Conservation (phyloP, 2,797 vertebrate species). For the Chelon auratus region DNA sequence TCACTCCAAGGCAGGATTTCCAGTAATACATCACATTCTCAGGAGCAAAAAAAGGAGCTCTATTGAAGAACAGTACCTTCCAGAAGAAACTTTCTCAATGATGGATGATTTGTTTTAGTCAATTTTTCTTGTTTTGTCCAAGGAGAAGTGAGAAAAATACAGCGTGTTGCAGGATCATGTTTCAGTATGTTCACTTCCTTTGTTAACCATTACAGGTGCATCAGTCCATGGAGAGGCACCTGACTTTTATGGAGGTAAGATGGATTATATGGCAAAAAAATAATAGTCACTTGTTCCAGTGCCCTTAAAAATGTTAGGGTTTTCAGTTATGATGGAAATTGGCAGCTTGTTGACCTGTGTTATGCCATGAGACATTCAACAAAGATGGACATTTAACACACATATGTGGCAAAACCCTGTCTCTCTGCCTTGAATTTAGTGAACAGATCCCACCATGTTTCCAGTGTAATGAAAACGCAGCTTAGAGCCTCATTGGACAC, state of each 20-base stretch:
- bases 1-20: slow-evolving; percentile 16
- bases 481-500: background rate
- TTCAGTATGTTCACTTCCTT: slow-evolving; percentile 42
- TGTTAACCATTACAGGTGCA: slow-evolving; percentile 65
- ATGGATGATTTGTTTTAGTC: slow-evolving; percentile 19
- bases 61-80: slow-evolving; percentile 9
- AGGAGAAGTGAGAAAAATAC: background rate
- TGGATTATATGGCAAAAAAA: background rate
- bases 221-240: slow-evolving; percentile 44
- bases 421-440: background rate
- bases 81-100: slow-evolving; percentile 2
- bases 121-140: background rate
- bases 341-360: background rate
- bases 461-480: background rate
- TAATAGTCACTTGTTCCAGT: background rate
- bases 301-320: background rate
- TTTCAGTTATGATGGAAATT: background rate
- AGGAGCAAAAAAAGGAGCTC: background rate
- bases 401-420: too few relatives aligned
- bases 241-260: slow-evolving; percentile 77
- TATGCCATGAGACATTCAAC: background rate
- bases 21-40: slow-evolving; percentile 31
- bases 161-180: background rate
- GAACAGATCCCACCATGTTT: background rate
- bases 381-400: background rate